phyloP scores from a whole-genome alignment of 2,888 invertebrate species.

The Hemistola chrysoprasaria region DNA sequence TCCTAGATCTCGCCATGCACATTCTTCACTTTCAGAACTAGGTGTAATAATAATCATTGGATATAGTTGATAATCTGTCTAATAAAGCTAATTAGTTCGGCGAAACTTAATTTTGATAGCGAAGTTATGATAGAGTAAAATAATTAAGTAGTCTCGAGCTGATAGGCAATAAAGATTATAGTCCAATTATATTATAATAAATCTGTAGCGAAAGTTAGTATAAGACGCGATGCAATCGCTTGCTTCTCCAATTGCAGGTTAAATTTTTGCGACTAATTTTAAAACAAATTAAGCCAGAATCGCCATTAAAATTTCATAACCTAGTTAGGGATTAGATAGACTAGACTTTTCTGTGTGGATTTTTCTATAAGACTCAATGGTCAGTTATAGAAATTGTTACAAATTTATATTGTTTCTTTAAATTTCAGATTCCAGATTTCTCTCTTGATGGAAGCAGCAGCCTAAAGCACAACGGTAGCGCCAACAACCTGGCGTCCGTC shows the following conservation, averaged over 20 bases:
- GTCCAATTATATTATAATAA: constrained; percentile 17
- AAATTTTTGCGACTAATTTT: constrained; percentile 10
- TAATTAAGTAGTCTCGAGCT: constrained; percentile 32
- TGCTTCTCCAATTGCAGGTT: constrained; percentile 12
- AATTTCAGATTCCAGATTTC: constrained; percentile 81
- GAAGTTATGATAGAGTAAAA: constrained; percentile 30
- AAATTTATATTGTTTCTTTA: constrained; percentile 17
- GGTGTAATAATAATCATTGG: too few relatives aligned
- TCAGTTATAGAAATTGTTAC: not conserved
- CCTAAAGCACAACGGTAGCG: constrained; percentile 75
- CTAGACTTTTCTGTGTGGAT: too few relatives aligned
- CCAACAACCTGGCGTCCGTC: constrained; percentile 84
- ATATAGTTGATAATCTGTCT: too few relatives aligned
- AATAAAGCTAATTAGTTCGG: constrained; percentile 18
- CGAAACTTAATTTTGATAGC: constrained; percentile 12
- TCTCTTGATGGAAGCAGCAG: constrained; percentile 82
- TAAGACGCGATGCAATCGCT: constrained; percentile 1
- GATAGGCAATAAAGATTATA: constrained; percentile 40
- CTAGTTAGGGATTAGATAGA: too few relatives aligned
- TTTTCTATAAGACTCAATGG: not conserved
- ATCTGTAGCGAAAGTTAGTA: constrained; percentile 7
- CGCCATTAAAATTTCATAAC: too few relatives aligned
- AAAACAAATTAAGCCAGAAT: constrained; percentile 8
- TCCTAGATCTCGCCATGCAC: constrained; percentile 14
- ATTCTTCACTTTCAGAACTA: constrained; percentile 12